Conservation (phyloP, 2,888 invertebrate genomes). For the Minunthozetes semirufus region DNA sequence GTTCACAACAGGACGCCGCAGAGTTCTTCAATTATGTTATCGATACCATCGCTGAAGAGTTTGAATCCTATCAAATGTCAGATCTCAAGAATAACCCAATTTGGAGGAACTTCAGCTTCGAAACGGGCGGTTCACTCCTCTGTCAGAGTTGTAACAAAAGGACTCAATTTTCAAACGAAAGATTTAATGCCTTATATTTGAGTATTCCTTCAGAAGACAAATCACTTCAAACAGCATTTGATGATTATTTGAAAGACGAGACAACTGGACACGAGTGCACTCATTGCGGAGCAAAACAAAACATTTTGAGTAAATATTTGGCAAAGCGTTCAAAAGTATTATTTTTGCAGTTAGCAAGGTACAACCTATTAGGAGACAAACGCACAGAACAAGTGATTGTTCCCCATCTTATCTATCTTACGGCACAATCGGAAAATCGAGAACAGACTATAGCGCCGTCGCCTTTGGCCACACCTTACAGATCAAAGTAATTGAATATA, state of each 20-base stretch:
- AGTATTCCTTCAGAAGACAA: background rate
- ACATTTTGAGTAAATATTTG: slow-evolving; percentile 10
- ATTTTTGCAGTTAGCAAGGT: slow-evolving; percentile 27
- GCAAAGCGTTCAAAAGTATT: slow-evolving; percentile 33
- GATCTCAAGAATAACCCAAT: slow-evolving; percentile 25
- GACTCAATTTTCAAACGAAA: no score
- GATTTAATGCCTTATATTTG: slow-evolving; percentile 8
- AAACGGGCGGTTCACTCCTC: background rate
- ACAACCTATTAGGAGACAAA: slow-evolving; percentile 12
- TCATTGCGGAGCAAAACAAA: slow-evolving; percentile 10
- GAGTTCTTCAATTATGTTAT: slow-evolving; percentile 34
- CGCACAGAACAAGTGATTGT: slow-evolving; percentile 6
- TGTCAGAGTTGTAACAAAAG: slow-evolving; percentile 29
- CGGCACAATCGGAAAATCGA: background rate
- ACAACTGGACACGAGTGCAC: background rate
- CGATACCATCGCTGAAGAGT: slow-evolving; percentile 26
- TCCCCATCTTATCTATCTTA: slow-evolving; percentile 11
- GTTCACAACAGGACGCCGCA: slow-evolving; percentile 34
- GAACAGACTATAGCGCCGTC: background rate
- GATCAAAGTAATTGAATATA: slow-evolving; percentile 29
- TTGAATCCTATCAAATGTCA: background rate
- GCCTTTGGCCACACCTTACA: slow-evolving; percentile 28
- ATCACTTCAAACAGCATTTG: slow-evolving; percentile 29
- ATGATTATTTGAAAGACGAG: slow-evolving; percentile 25
- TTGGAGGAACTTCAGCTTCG: slow-evolving; percentile 19